Evolutionary conservation across 2,888 invertebrate genomes (phyloP).

Genomic region (Drosophila antonietae): DNA sequence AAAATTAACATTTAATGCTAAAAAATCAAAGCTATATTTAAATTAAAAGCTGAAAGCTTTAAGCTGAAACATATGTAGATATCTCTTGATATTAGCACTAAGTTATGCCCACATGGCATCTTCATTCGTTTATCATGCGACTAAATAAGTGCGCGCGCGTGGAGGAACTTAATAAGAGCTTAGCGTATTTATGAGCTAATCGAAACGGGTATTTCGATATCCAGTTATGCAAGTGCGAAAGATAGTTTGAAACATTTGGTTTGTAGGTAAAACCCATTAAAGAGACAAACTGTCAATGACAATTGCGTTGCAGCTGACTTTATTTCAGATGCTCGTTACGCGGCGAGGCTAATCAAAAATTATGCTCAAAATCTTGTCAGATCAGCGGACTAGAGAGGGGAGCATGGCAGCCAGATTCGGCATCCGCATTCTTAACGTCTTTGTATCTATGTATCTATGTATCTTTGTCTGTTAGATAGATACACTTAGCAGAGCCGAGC

Average conservation of each 20-base stretch:
- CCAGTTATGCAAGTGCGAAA: conserved; percentile 9
- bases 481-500: conserved; percentile 3
- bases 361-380: neutral
- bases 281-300: conserved; percentile 2
- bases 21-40: no score
- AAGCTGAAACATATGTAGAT: neutral
- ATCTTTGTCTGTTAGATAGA: conserved; percentile 24
- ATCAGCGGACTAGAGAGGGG: no score
- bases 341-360: neutral
- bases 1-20: no score
- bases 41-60: neutral
- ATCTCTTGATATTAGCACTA: neutral
- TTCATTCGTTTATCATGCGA: neutral
- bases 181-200: conserved; percentile 25
- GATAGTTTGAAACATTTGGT: neutral
- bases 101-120: neutral
- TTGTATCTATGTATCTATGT: conserved; percentile 9
- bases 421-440: conserved; percentile 32
- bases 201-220: conserved; percentile 12
- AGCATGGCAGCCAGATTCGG: neutral
- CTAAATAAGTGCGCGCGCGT: neutral
- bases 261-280: conserved; percentile 1
- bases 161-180: conserved; percentile 10
- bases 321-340: neutral
- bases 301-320: neutral